Evolutionary conservation across 2,113 vertebrate species (phyloP).

Genomic region (Edolisoma coerulescens): DNA sequence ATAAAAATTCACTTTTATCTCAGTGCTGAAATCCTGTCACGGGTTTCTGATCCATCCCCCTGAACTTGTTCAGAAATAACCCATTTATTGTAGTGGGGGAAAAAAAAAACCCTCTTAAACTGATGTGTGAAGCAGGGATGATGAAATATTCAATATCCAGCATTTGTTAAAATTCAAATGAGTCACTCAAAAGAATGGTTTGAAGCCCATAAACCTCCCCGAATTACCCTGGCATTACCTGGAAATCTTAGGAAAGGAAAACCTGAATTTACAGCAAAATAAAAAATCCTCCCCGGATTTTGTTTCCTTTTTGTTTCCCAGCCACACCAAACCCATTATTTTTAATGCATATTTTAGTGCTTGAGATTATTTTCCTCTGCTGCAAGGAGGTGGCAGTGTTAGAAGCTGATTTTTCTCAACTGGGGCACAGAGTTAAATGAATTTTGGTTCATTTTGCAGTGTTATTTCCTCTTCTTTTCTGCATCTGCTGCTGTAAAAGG

Average conservation of each 20-base stretch:
- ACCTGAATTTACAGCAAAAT: not conserved
- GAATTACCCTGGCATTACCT: not conserved
- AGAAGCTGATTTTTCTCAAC: not conserved
- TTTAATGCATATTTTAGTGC: not conserved
- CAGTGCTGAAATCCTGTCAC: not conserved
- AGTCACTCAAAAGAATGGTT: not conserved
- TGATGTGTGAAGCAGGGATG: not conserved
- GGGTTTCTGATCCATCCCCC: not conserved
- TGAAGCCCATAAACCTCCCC: not conserved
- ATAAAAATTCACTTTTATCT: not conserved
- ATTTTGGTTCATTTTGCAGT: slow-evolving; percentile 25
- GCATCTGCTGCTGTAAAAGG: slow-evolving; percentile 10
- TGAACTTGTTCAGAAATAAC: not conserved
- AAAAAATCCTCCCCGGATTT: rapidly evolving
- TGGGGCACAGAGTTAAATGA: not conserved
- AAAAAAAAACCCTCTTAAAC: rapidly evolving
- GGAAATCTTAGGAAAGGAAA: not conserved
- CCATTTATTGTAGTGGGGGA: not conserved
- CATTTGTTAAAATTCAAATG: not conserved
- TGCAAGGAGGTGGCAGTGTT: not conserved
- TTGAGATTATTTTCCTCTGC: not conserved
- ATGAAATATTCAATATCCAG: not conserved
- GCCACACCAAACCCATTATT: not conserved
- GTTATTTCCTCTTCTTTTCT: slow-evolving; percentile 53
- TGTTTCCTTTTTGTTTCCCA: not conserved